phyloP scores from a whole-genome alignment of 1,140 invertebrate genomes.

The Drosophila insularis region DNA sequence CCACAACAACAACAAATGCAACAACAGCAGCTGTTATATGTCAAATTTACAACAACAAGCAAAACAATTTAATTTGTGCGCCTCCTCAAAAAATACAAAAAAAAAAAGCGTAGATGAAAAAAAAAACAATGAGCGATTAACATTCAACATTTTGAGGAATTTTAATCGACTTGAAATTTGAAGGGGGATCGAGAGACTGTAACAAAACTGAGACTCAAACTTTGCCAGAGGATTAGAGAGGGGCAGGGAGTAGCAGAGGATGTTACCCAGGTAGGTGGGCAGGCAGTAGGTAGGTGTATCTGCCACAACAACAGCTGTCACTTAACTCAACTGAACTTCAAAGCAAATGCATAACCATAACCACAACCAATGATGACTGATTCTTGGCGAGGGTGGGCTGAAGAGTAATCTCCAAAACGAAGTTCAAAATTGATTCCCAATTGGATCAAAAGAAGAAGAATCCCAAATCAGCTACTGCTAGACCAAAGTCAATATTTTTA shows the following conservation, averaged over 20 bases:
- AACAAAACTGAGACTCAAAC: not conserved
- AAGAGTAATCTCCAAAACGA: conserved; percentile 27
- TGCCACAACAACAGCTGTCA: conserved; percentile 54
- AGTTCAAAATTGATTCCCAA: no score
- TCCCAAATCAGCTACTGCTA: no score
- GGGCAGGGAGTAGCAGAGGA: not conserved
- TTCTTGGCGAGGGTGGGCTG: not conserved
- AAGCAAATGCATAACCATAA: conserved; percentile 24
- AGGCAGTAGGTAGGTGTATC: conserved; percentile 56
- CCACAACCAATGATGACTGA: conserved; percentile 10
- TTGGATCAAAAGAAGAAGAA: no score
- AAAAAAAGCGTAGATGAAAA: not conserved
- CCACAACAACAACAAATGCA: conserved; percentile 17
- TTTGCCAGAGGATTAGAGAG: not conserved
- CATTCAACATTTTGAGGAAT: conserved; percentile 73
- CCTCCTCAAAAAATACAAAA: conserved; percentile 30
- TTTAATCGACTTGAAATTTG: conserved; percentile 67
- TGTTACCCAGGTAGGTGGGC: conserved; percentile 9
- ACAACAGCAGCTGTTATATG: conserved; percentile 53
- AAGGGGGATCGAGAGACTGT: not conserved
- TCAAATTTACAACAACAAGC: conserved; percentile 64
- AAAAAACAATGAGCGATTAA: conserved; percentile 75
- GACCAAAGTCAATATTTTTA: no score
- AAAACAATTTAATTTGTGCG: conserved; percentile 75
- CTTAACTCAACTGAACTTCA: conserved; percentile 55